Evolutionary conservation across 2,797 vertebrate species (phyloP), one percentile per base, ranked within the genome.

Genomic region (Mus caroli): DNA sequence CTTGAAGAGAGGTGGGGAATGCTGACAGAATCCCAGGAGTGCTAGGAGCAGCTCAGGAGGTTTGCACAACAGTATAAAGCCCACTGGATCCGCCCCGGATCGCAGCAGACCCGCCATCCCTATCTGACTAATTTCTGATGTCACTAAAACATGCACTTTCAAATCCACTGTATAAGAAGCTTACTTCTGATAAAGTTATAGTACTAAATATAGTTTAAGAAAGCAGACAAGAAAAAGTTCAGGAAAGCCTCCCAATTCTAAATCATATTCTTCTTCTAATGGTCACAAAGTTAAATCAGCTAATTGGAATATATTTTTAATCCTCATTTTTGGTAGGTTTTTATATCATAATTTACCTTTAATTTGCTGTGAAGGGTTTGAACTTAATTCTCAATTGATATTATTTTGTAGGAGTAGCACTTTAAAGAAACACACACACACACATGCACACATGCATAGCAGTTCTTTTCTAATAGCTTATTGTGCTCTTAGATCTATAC

Each of bases 251-350:
- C 78, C 52, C 75, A 96, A 92, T 86, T 26, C 92, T 84, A 88
- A 95, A 96, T 96, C 69, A 83, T 95, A 85, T 73, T 75, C 87
- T 94, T 96, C n/a, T 97, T 95, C 73, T 92, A 93, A 0, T 28
- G 78, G 84, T 4, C 83, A 94, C 73, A 97, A 96, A 95, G 95
- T 94, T 92, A 94, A 96, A 96, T 75, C 26, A 43, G 46, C 87
- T 96, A 88, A 94, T 26, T 84, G 90, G n/a, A 82, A 95, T 64
- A 60, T 10, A 93, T 85, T 84, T 94, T 90, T 37, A n/a, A 82
- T 56, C 60, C 37, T 88, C 50, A 69, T 69, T 93, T 95, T 92
- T 91, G 37, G 86, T 37, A 62, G 80, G 80, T 88, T 86, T 64
- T 85, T 5, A 37, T 84, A 56, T 43, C 71, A 92, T 73, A 83